Evolutionary conservation across 2,888 invertebrate species (phyloP), one percentile per base, ranked within the genome.

Genomic region (Pristionchus fissidentatus): DNA sequence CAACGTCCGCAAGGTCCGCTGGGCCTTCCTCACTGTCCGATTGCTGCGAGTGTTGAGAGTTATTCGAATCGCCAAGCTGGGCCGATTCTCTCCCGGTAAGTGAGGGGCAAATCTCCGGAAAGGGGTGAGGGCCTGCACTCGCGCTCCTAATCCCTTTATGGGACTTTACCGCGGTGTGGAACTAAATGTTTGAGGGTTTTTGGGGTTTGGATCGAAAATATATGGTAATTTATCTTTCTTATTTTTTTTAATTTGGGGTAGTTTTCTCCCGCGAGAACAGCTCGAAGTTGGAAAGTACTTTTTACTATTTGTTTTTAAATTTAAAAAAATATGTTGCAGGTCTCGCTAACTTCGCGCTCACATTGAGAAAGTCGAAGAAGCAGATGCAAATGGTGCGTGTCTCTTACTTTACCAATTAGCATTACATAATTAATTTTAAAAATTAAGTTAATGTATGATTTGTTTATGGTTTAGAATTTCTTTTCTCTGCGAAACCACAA

Each of bases 331-430:
- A 7, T 66, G 32, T 79, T 87, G 52, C 84, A 89, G 90, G 91
- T 57, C 86, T 92, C 38, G 91, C 92, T 43, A 92, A 92, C 86
- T 92, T 92, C 78, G 92, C 91, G 22, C 84, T 91, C 46, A 92
- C 92, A 0, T 85, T 92, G 70, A 86, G 89, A 10, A 90, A 91
- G 85, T 90, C 90, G 78, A 92, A 92, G 85, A 92, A 92, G 85
- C 92, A 92, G 84, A 91, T 92, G 91, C 91, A 92, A 77, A 92
- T 92, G 92, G 91, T 89, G 22, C 22, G 55, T n/a, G n/a, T n/a
- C n/a, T n/a, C n/a, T n/a, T n/a, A n/a, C n/a, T n/a, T n/a, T n/a
- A n/a, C n/a, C n/a, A n/a, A n/a, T n/a, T n/a, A n/a, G n/a, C n/a
- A n/a, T n/a, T n/a, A 52, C 13, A 15, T 22, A 52, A 52, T 52